Evolutionary conservation across 2,888 invertebrate species (phyloP).

Genomic region (Stegophylla sp.): DNA sequence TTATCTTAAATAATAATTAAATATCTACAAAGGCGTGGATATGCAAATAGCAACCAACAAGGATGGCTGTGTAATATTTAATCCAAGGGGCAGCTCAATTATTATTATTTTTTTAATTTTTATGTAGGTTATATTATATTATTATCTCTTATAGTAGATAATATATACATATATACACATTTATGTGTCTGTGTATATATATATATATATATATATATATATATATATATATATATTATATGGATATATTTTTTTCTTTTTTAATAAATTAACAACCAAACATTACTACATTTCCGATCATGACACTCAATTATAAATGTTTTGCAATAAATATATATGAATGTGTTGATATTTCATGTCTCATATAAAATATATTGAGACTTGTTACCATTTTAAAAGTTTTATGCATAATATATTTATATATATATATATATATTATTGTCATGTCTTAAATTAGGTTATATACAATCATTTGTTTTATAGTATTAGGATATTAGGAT

Average conservation of each 20-base stretch:
- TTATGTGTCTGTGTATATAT: too few relatives aligned
- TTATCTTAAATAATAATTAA: conserved; percentile 23
- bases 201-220: too few relatives aligned
- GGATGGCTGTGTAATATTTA: conserved; percentile 41
- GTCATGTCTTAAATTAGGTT: conserved; percentile 16
- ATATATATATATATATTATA: not conserved
- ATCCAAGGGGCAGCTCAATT: conserved; percentile 50
- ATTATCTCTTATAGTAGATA: conserved; percentile 24
- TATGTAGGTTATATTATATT: conserved; percentile 23
- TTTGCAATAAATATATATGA: conserved; percentile 39
- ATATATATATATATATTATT: conserved; percentile 17
- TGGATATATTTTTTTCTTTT: not conserved
- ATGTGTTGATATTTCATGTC: conserved; percentile 22
- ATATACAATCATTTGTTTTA: conserved; percentile 33
- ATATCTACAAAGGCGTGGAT: conserved; percentile 16
- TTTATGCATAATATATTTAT: conserved; percentile 32
- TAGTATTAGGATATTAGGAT: not conserved
- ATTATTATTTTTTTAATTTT: conserved; percentile 44
- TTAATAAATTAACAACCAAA: conserved; percentile 25
- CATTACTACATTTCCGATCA: conserved; percentile 10
- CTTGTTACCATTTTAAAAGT: conserved; percentile 51
- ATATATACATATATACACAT: not conserved
- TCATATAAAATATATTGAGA: conserved; percentile 36
- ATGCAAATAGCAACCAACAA: conserved; percentile 19
- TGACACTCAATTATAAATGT: conserved; percentile 22